These are phyloP conservation scores for Archivesica marissinica DNA, from an alignment of 1,140 invertebrate genomes.

Conservation along the genomic window DNA sequence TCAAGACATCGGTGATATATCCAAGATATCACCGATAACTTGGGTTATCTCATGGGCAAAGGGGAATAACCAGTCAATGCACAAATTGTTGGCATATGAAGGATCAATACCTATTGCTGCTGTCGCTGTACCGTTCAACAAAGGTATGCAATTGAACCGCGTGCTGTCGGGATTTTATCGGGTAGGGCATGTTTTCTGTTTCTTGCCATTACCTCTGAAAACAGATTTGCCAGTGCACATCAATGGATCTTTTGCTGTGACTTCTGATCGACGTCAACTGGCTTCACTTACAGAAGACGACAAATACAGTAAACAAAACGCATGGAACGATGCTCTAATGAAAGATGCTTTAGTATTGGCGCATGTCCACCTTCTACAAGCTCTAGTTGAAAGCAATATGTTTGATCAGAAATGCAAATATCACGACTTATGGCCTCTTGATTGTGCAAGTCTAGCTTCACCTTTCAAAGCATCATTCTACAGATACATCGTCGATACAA, in stretches of 20 bases:
- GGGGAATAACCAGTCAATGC: background rate
- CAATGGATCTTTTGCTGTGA: constrained; percentile 72
- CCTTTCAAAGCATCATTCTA: background rate
- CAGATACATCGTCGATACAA: background rate
- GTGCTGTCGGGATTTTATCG: background rate
- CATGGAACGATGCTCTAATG: constrained; percentile 27
- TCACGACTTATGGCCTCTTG: background rate
- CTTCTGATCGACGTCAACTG: constrained; percentile 67
- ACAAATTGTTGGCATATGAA: background rate
- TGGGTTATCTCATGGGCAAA: background rate
- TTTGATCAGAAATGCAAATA: background rate
- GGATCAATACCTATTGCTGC: constrained; percentile 8
- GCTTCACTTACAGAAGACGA: constrained; percentile 58
- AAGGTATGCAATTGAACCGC: background rate
- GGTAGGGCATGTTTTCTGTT: constrained; percentile 68
- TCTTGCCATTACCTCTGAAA: constrained; percentile 70
- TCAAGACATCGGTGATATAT: too few species aligned
- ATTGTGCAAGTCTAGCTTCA: background rate
- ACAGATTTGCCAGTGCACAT: constrained; percentile 70
- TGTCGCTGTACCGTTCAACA: constrained; percentile 13
- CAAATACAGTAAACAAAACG: constrained; percentile 17
- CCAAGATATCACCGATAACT: too few species aligned
- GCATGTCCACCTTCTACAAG: constrained; percentile 16
- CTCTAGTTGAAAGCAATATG: background rate
- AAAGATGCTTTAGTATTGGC: constrained; percentile 22